phyloP scores from a whole-genome alignment of 2,113 vertebrate genomes.

The Crotalus horridus region DNA sequence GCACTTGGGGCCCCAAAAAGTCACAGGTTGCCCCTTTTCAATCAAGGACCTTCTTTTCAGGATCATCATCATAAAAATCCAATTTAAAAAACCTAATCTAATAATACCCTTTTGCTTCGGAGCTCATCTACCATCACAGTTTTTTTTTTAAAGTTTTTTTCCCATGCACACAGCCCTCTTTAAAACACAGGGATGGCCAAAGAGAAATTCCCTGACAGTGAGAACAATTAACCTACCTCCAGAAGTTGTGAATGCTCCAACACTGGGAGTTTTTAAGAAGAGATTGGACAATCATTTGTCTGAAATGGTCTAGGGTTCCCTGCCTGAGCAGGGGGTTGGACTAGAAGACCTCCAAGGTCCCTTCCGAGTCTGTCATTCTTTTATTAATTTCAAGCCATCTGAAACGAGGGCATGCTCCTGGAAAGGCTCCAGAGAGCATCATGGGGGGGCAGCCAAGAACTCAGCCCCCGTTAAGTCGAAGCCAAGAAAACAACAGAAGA shows the following conservation, averaged over 20 bases:
- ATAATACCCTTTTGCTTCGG: too few relatives aligned
- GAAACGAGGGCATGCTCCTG: background rate
- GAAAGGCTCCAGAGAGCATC: background rate
- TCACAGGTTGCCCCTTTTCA: background rate
- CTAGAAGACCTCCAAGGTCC: background rate
- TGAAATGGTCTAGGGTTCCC: background rate
- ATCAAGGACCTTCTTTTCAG: background rate
- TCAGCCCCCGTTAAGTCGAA: constrained; percentile 18
- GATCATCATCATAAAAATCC: background rate
- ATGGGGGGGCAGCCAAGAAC: too few relatives aligned
- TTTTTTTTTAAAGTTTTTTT: background rate
- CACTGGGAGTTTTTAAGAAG: background rate
- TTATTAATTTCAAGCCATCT: background rate
- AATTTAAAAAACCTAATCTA: background rate
- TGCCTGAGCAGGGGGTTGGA: background rate
- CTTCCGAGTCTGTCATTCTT: background rate
- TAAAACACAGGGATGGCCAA: background rate
- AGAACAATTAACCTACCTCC: background rate
- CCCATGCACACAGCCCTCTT: background rate
- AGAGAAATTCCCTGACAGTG: background rate
- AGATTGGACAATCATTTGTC: background rate
- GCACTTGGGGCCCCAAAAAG: background rate
- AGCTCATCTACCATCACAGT: background rate
- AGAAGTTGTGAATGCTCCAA: background rate
- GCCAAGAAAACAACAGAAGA: constrained; percentile 46